A percentile compares a stretch with the other conserved stretches of the same genome.
Evolutionary conservation across 2,888 invertebrate species (phyloP).

Genomic region (Tetranychus truncatus): DNA sequence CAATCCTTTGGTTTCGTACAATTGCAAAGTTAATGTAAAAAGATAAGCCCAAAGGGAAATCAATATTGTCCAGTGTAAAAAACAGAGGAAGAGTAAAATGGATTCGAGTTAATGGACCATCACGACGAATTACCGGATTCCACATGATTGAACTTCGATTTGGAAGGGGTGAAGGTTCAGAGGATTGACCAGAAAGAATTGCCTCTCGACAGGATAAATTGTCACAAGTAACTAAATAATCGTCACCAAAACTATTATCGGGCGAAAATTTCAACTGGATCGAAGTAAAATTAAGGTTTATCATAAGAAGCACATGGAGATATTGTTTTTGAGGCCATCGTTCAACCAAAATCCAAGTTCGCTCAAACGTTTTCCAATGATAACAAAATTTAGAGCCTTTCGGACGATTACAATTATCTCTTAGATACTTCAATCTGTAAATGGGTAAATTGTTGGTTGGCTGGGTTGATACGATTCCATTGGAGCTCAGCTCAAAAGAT

Average conservation of each 20-base stretch:
- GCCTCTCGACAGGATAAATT: background rate
- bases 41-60: background rate
- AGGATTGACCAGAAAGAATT: background rate
- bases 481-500: background rate
- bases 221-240: background rate
- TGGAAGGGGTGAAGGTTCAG: background rate
- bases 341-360: background rate
- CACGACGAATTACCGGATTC: background rate
- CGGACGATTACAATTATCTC: background rate
- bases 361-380: conserved; percentile 6
- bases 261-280: conserved; percentile 7
- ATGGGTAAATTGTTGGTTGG: background rate
- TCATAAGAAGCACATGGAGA: background rate
- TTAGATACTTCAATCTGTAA: background rate
- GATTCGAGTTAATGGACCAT: conserved; percentile 1
- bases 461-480: background rate
- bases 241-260: background rate
- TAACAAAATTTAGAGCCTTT: conserved; percentile 1
- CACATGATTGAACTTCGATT: background rate
- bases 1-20: background rate
- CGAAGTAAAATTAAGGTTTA: background rate
- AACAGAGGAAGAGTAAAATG: background rate
- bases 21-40: conserved; percentile 2
- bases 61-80: background rate
- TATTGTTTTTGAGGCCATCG: background rate